Percentiles rank a stretch among this genome's conserved stretches.
Conservation (phyloP, 2,888 invertebrate species). For the Odontocerum albicorne region DNA sequence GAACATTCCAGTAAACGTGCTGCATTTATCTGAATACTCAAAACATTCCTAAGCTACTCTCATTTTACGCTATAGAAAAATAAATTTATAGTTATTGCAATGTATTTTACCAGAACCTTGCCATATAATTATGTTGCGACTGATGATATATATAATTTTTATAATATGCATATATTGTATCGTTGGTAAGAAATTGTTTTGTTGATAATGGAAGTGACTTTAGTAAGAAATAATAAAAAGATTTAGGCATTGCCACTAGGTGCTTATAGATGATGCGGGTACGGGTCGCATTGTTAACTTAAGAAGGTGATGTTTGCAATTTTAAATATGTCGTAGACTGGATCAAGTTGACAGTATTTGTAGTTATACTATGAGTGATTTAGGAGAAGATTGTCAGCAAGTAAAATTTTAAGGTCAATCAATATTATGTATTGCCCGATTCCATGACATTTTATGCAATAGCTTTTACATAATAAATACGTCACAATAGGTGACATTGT, state of each 20-base stretch:
- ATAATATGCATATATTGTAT: slow-evolving; percentile 6
- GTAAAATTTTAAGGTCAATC: too few species aligned
- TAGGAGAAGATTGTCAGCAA: too few species aligned
- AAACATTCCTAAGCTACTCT: slow-evolving; percentile 8
- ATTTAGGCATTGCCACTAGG: slow-evolving; percentile 28
- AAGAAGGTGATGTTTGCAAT: slow-evolving; percentile 6
- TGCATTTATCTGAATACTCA: slow-evolving; percentile 57
- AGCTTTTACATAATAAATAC: too few species aligned
- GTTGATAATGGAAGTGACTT: background rate
- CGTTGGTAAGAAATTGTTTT: slow-evolving; percentile 5
- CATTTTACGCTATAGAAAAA: slow-evolving; percentile 8
- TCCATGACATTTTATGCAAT: too few species aligned
- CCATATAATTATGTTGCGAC: slow-evolving; percentile 33
- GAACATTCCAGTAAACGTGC: slow-evolving; percentile 86
- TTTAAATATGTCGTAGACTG: slow-evolving; percentile 13
- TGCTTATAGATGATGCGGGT: slow-evolving; percentile 29
- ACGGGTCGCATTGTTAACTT: slow-evolving; percentile 8
- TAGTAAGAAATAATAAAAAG: background rate
- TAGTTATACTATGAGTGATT: background rate
- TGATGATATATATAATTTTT: slow-evolving; percentile 14
- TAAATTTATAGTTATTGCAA: background rate
- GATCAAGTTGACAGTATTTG: background rate
- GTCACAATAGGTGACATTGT: background rate
- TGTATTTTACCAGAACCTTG: slow-evolving; percentile 27
- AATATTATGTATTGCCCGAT: too few species aligned